phyloP scores from a whole-genome alignment of 2,888 invertebrate genomes.

The Synanthedon myopaeformis region DNA sequence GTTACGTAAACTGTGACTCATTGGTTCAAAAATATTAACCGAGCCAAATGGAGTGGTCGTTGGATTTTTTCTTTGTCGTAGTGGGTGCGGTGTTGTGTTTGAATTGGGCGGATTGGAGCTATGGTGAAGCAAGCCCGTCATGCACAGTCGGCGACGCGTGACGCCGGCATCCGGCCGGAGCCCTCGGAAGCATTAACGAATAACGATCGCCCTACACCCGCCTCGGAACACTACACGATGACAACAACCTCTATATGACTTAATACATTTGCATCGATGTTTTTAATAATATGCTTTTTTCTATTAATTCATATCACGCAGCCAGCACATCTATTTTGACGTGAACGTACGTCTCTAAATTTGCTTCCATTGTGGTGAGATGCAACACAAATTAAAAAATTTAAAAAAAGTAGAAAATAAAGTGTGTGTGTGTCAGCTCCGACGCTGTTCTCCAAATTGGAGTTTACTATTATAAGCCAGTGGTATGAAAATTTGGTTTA shows the following conservation, averaged over 20 bases:
- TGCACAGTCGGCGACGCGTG: slow-evolving; percentile 51
- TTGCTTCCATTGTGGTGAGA: no score
- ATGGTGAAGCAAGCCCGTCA: slow-evolving; percentile 52
- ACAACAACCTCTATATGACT: background rate
- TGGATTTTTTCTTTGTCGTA: background rate
- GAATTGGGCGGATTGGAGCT: slow-evolving; percentile 18
- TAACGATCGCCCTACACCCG: slow-evolving; percentile 36
- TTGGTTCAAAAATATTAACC: slow-evolving; percentile 5
- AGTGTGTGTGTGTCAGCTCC: no score
- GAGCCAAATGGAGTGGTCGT: slow-evolving; percentile 4
- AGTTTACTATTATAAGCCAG: no score
- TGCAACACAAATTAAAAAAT: no score
- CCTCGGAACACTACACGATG: slow-evolving; percentile 5
- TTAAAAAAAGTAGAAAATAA: no score
- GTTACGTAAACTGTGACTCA: slow-evolving; percentile 17
- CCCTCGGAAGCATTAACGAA: slow-evolving; percentile 47
- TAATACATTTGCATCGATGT: background rate
- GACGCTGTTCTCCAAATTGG: no score
- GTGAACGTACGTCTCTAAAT: no score
- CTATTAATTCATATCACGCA: no score
- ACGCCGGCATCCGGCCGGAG: slow-evolving; percentile 48
- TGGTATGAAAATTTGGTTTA: no score
- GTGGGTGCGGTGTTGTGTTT: slow-evolving; percentile 13
- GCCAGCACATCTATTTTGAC: no score
- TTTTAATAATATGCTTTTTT: no score